These are phyloP conservation scores for Brienomyrus longianalis DNA, from an alignment of 2,113 vertebrate genomes.

Conservation along the genomic window DNA sequence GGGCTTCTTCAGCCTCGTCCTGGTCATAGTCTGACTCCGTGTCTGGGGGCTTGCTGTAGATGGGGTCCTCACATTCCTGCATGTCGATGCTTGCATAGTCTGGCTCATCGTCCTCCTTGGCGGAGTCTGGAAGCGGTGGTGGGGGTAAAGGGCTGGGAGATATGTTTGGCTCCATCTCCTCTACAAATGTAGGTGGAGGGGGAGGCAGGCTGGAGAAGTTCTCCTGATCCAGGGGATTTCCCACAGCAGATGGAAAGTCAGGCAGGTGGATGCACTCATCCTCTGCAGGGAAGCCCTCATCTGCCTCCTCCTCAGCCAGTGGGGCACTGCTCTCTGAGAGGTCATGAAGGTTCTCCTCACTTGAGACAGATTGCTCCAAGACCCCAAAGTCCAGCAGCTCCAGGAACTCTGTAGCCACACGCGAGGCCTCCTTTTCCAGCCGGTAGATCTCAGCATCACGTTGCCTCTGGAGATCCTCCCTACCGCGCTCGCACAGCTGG, in stretches of 20 bases:
- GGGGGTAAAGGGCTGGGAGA: constrained; percentile 31
- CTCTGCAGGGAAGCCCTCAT: constrained; percentile 77
- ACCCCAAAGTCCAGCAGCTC: constrained; percentile 76
- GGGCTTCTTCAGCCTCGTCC: constrained; percentile 75
- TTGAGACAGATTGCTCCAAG: constrained; percentile 54
- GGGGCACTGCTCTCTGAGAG: constrained; percentile 47
- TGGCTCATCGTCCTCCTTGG: constrained; percentile 33
- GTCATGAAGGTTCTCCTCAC: constrained; percentile 53
- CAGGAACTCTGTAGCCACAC: constrained; percentile 76
- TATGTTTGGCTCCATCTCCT: constrained; percentile 48
- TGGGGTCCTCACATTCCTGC: constrained; percentile 45
- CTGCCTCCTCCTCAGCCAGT: constrained; percentile 71
- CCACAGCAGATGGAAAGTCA: constrained; percentile 57
- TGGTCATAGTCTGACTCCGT: constrained; percentile 80
- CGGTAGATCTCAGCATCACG: constrained; percentile 77
- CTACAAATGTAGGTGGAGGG: constrained; percentile 61
- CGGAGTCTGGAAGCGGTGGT: constrained; percentile 24
- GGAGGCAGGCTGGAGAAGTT: constrained; percentile 61
- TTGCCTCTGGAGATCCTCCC: constrained; percentile 71
- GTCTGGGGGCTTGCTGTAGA: constrained; percentile 58
- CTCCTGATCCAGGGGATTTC: constrained; percentile 56
- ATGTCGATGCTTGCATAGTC: constrained; percentile 36
- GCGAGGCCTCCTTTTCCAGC: constrained; percentile 78
- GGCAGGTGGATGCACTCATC: constrained; percentile 66
- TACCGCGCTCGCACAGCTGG: constrained; percentile 69